A percentile compares a stretch with the other conserved stretches of the same genome.
Evolutionary conservation across 53 echinoderm and acorn worm species (phyloP).

Genomic region (Crossaster papposus): DNA sequence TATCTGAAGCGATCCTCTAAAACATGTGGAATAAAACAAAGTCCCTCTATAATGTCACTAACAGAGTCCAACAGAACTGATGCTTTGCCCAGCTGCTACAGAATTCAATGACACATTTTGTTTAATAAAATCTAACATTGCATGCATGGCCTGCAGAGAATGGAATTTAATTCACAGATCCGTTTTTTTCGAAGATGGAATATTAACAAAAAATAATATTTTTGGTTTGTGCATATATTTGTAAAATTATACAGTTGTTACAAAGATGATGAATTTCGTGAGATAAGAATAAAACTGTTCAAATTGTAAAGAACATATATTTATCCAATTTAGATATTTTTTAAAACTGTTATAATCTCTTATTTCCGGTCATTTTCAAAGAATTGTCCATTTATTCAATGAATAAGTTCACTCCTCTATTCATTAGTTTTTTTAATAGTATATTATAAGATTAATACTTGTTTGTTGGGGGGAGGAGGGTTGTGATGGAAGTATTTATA

Average conservation of each 20-base stretch:
- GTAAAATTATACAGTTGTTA: too few relatives aligned
- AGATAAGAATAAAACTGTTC: too few relatives aligned
- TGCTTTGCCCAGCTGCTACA: slow-evolving; percentile 19
- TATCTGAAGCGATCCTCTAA: too few relatives aligned
- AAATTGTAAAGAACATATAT: too few relatives aligned
- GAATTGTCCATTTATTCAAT: too few relatives aligned
- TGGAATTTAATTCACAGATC: slow-evolving; percentile 20
- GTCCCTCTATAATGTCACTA: background rate
- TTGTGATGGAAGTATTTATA: too few relatives aligned
- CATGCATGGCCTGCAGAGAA: slow-evolving; percentile 25
- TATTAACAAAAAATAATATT: background rate
- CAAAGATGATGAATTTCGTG: too few relatives aligned
- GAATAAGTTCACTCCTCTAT: background rate
- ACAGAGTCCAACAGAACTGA: background rate
- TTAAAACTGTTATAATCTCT: too few relatives aligned
- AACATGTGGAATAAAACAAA: background rate
- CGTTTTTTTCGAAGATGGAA: background rate
- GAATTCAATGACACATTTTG: background rate
- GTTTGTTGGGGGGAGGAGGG: too few relatives aligned
- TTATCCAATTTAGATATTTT: too few relatives aligned
- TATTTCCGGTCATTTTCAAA: too few relatives aligned
- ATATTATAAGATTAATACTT: background rate
- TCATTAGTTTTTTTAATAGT: background rate
- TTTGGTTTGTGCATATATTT: background rate
- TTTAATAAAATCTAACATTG: slow-evolving; percentile 10